phyloP scores from a whole-genome alignment of 2,797 vertebrate genomes.

The Huso huso region DNA sequence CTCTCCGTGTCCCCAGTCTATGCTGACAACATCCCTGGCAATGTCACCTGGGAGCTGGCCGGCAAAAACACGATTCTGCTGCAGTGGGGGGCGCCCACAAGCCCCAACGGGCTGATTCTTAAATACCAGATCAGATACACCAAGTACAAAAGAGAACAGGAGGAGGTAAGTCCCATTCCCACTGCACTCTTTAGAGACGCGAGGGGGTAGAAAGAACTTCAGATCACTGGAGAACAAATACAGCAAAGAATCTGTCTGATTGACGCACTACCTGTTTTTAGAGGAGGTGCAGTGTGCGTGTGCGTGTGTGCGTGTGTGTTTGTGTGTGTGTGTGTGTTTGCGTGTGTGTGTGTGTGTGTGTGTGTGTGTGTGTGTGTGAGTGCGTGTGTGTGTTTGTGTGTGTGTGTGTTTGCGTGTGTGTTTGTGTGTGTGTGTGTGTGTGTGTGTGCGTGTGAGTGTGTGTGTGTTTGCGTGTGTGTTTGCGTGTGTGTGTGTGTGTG shows the following conservation, averaged over 20 bases:
- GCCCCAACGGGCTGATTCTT: conserved; percentile 65
- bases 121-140: conserved; percentile 54
- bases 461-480: neutral
- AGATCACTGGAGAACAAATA: fast-evolving
- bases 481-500: neutral
- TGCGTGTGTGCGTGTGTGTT: too few species aligned
- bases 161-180: conserved; percentile 43
- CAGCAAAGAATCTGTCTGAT: neutral
- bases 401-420: too few species aligned
- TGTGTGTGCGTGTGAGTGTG: too few species aligned
- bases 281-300: too few species aligned
- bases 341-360: too few species aligned
- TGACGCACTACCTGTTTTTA: too few species aligned
- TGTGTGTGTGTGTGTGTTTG: too few species aligned
- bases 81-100: conserved; percentile 54
- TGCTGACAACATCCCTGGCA: conserved; percentile 60
- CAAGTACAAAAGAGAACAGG: conserved; percentile 52
- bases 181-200: too few species aligned
- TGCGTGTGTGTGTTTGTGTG: too few species aligned
- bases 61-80: conserved; percentile 52
- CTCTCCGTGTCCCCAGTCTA: conserved; percentile 32
- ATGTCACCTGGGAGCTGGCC: conserved; percentile 46
- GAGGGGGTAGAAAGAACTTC: too few species aligned
- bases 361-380: too few species aligned
- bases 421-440: too few species aligned